Percentiles rank a stretch among this genome's conserved stretches.
Conservation (phyloP, 1,140 invertebrate species). For the Anoplophora glabripennis region DNA sequence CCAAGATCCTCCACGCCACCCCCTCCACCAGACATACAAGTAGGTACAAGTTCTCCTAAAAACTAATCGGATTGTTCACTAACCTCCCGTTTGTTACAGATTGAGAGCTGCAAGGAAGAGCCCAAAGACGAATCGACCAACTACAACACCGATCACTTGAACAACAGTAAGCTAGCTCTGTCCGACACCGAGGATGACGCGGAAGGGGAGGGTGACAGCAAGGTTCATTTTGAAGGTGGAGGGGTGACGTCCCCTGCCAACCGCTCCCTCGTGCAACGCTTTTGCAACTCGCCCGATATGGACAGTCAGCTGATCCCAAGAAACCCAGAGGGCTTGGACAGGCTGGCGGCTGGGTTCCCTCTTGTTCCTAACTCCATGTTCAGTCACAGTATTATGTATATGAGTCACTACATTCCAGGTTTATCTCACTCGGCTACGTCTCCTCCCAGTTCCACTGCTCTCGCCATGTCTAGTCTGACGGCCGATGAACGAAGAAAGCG, state of each 20-base stretch:
- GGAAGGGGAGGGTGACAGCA: slow-evolving; percentile 37
- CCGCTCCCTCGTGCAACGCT: slow-evolving; percentile 34
- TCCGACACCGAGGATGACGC: slow-evolving; percentile 39
- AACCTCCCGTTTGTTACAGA: slow-evolving; percentile 33
- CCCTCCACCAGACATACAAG: slow-evolving; percentile 41
- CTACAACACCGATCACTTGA: slow-evolving; percentile 52
- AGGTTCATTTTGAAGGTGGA: slow-evolving; percentile 32
- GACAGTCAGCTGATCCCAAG: slow-evolving; percentile 41
- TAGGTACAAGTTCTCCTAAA: slow-evolving; percentile 30
- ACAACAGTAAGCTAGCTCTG: slow-evolving; percentile 52
- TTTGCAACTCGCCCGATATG: slow-evolving; percentile 45
- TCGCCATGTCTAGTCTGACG: slow-evolving; percentile 60
- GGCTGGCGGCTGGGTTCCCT: slow-evolving; percentile 63
- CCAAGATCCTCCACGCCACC: slow-evolving; percentile 37
- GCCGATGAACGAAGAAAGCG: slow-evolving; percentile 85
- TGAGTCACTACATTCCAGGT: slow-evolving; percentile 80
- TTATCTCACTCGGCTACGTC: slow-evolving; percentile 53
- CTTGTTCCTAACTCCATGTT: slow-evolving; percentile 82
- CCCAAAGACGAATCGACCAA: slow-evolving; percentile 53
- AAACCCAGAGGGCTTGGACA: slow-evolving; percentile 47
- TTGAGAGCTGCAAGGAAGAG: slow-evolving; percentile 37
- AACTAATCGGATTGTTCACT: slow-evolving; percentile 12
- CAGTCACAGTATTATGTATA: slow-evolving; percentile 82
- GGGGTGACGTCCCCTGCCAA: slow-evolving; percentile 38
- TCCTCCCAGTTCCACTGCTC: slow-evolving; percentile 55